These are phyloP conservation scores for Syritta pipiens DNA, from an alignment of 2,888 invertebrate species.

Conservation along the genomic window DNA sequence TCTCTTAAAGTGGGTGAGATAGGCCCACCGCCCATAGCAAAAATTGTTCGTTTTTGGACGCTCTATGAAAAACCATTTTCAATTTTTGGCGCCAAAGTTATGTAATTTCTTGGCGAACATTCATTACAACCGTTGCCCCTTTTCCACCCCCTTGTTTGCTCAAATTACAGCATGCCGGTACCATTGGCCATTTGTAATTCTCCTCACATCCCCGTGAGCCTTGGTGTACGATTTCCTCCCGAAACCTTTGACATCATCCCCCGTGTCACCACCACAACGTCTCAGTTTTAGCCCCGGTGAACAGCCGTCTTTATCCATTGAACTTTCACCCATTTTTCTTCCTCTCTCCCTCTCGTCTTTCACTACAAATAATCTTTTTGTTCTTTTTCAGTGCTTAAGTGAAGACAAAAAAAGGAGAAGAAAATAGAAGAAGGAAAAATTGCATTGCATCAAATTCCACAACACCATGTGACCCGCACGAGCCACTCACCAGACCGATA, in stretches of 20 bases:
- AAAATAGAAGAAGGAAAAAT: no score
- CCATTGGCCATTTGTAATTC: slow-evolving; percentile 20
- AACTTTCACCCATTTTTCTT: background rate
- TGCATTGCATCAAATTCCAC: background rate
- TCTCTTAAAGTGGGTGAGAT: no score
- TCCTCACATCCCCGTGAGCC: slow-evolving; percentile 16
- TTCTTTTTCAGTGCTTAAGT: slow-evolving; percentile 43
- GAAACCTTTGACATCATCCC: slow-evolving; percentile 38
- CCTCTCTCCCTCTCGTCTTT: background rate
- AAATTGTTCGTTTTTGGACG: no score
- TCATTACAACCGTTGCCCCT: no score
- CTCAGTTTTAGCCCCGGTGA: no score
- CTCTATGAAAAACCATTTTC: no score
- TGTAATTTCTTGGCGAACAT: no score
- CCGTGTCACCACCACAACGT: slow-evolving; percentile 25
- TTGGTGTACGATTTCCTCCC: slow-evolving; percentile 18
- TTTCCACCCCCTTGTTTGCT: slow-evolving; percentile 20
- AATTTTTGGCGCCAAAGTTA: no score
- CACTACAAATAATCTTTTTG: background rate
- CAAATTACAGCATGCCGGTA: background rate
- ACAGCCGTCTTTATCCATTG: slow-evolving; percentile 2
- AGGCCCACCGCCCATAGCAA: no score
- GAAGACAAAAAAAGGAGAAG: no score
- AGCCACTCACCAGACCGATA: background rate
- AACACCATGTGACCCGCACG: slow-evolving; percentile 17